phyloP scores from a whole-genome alignment of 2,113 vertebrate genomes.

The Catharus minimus region DNA sequence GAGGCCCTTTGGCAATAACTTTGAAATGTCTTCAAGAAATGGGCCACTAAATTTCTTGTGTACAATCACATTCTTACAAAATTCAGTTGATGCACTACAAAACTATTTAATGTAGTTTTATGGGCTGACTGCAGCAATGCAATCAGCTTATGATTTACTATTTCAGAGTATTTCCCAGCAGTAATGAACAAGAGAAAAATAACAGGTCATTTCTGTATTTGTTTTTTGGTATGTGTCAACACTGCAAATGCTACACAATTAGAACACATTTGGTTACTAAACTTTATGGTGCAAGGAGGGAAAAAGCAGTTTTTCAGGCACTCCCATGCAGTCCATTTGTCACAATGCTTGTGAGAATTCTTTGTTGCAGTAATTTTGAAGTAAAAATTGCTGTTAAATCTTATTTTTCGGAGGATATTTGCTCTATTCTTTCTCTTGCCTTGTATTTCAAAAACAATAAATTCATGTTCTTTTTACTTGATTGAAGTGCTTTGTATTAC shows the following conservation, averaged over 20 bases:
- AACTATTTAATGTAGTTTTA: not conserved
- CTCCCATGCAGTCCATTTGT: not conserved
- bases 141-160: not conserved
- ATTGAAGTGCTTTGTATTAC: not conserved
- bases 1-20: not conserved
- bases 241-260: not conserved
- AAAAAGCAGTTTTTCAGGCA: not conserved
- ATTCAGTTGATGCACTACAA: not conserved
- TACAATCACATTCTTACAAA: not conserved
- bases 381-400: not conserved
- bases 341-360: not conserved
- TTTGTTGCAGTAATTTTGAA: not conserved
- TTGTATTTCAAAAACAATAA: not conserved
- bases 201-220: not conserved
- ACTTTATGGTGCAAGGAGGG: not conserved
- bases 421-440: not conserved
- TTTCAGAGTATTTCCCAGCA: not conserved
- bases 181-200: not conserved
- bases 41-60: not conserved
- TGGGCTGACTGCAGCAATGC: not conserved
- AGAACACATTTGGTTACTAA: not conserved
- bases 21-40: not conserved
- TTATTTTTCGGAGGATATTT: not conserved
- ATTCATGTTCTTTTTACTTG: not conserved
- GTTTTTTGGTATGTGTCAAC: not conserved